A percentile compares a stretch with the other conserved stretches of the same genome.
Evolutionary conservation across 2,888 invertebrate genomes (phyloP).

Genomic region (Meteorus cinctellus): DNA sequence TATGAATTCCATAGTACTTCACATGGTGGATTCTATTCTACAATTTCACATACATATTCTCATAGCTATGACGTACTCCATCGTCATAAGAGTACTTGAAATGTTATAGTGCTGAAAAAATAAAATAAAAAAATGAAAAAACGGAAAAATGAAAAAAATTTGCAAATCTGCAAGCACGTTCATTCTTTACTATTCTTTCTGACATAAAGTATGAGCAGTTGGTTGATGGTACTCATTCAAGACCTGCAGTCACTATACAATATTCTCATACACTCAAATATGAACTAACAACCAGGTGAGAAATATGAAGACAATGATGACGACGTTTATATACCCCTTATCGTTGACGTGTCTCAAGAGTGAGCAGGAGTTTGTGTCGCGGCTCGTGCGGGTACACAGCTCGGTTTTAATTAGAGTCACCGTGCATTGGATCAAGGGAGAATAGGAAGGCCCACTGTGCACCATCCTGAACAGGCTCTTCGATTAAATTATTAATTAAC

Average conservation of each 20-base stretch:
- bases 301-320: conserved; percentile 9
- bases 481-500: conserved; percentile 73
- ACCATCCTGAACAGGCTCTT: conserved; percentile 66
- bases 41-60: no score
- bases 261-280: background rate
- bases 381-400: conserved; percentile 28
- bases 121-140: background rate
- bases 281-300: background rate
- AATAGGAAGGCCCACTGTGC: conserved; percentile 26
- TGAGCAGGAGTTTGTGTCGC: conserved; percentile 8
- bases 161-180: background rate
- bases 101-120: background rate
- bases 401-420: conserved; percentile 65
- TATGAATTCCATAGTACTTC: no score
- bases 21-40: no score
- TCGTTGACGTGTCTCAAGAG: conserved; percentile 14
- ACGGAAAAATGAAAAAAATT: background rate
- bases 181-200: background rate
- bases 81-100: no score
- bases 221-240: background rate
- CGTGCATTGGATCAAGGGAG: conserved; percentile 55
- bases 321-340: conserved; percentile 22
- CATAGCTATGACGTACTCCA: no score
- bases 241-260: background rate
- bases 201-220: background rate